phyloP scores from a whole-genome alignment of 1,140 invertebrate genomes.

The Paraescarpia echinospica region DNA sequence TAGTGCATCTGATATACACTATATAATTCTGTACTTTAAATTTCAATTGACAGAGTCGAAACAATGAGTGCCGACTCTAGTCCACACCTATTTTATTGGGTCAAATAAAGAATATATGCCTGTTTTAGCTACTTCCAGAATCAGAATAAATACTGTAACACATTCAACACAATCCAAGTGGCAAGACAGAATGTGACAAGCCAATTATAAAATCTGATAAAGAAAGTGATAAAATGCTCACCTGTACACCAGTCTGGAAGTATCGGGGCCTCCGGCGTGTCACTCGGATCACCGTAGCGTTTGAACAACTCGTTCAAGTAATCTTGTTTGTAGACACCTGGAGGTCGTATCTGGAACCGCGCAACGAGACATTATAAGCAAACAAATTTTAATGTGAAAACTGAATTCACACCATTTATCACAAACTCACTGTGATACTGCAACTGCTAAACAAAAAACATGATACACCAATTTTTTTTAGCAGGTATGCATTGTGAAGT shows the following conservation, averaged over 20 bases:
- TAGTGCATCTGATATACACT: too few species aligned
- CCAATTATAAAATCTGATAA: not conserved
- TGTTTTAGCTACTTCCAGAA: not conserved
- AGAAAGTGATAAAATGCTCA: constrained; percentile 46
- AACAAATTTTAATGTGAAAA: too few species aligned
- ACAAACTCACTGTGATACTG: not conserved
- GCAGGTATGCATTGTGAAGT: not conserved
- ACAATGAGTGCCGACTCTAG: too few species aligned
- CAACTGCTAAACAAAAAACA: not conserved
- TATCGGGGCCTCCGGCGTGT: constrained; percentile 71
- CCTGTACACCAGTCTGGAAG: constrained; percentile 82
- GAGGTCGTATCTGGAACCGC: constrained; percentile 55
- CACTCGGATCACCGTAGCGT: constrained; percentile 77
- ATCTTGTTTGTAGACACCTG: constrained; percentile 73
- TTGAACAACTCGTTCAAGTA: constrained; percentile 66
- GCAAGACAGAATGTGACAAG: constrained; percentile 10
- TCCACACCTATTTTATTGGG: not conserved
- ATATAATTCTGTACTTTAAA: too few species aligned
- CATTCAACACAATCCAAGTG: not conserved
- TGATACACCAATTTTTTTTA: not conserved
- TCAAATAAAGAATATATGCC: not conserved
- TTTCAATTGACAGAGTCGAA: too few species aligned
- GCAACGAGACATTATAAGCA: not conserved
- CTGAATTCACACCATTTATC: not conserved
- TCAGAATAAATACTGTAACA: not conserved